These are phyloP conservation scores for Psammodynastes pulverulentus DNA, from an alignment of 2,113 vertebrate genomes.

Conservation along the genomic window DNA sequence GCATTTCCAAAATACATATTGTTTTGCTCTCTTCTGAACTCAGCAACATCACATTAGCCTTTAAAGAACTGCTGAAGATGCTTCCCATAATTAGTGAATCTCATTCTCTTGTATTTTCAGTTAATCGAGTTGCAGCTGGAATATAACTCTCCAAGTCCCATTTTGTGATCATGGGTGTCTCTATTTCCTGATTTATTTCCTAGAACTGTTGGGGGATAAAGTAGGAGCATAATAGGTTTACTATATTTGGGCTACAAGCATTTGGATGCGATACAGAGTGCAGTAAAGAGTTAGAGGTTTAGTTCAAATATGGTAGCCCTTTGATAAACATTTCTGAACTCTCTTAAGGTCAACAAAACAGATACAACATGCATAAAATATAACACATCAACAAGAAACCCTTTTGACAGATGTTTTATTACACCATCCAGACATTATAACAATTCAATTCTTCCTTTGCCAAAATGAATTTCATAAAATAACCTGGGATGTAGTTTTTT, in stretches of 20 bases:
- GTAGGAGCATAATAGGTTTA: not conserved
- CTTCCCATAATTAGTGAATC: not conserved
- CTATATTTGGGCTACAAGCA: not conserved
- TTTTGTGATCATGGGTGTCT: not conserved
- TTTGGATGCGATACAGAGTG: not conserved
- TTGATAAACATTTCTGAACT: not conserved
- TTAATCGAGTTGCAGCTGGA: not conserved
- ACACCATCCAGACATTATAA: not conserved
- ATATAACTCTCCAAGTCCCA: not conserved
- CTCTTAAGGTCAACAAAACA: not conserved
- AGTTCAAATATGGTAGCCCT: not conserved
- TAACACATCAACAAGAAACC: not conserved
- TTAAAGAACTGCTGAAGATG: not conserved
- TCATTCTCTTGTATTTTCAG: not conserved
- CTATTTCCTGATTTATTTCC: not conserved
- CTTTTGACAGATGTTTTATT: not conserved
- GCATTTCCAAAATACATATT: not conserved
- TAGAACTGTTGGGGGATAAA: not conserved
- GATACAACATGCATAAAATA: not conserved
- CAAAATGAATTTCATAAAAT: slow-evolving; percentile 8
- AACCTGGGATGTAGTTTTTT: not conserved
- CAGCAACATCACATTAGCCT: not conserved
- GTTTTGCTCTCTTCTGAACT: not conserved
- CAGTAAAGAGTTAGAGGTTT: not conserved
- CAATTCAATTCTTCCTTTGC: not conserved